phyloP scores from a whole-genome alignment of 1,140 invertebrate species.

The Physella acuta region DNA sequence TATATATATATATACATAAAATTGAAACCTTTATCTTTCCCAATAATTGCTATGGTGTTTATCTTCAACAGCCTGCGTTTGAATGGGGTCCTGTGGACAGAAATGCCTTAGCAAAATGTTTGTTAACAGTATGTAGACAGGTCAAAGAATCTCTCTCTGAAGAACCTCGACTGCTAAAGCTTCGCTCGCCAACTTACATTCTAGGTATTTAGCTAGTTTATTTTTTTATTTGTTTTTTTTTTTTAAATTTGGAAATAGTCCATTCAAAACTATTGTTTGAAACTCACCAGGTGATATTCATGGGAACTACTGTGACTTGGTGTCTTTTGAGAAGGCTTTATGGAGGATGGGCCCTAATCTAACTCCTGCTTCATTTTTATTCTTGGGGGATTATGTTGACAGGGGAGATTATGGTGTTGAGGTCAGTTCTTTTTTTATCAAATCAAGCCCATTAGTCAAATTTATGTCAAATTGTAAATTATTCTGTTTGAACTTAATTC shows the following conservation, averaged over 20 bases:
- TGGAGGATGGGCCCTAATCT: slow-evolving; percentile 66
- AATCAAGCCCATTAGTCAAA: not conserved
- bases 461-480: not conserved
- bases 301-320: slow-evolving; percentile 67
- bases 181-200: slow-evolving; percentile 65
- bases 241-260: not conserved
- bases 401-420: slow-evolving; percentile 68
- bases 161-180: slow-evolving; percentile 62
- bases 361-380: slow-evolving; percentile 67
- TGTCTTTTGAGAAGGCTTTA: slow-evolving; percentile 67
- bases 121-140: slow-evolving; percentile 57
- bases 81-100: slow-evolving; percentile 64
- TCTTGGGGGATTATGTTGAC: slow-evolving; percentile 73
- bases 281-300: slow-evolving; percentile 65
- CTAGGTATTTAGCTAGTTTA: slow-evolving; percentile 54
- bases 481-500: too few relatives aligned
- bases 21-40: too few relatives aligned
- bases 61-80: slow-evolving; percentile 55
- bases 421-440: slow-evolving; percentile 40
- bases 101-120: slow-evolving; percentile 59
- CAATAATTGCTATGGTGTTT: too few relatives aligned
- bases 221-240: slow-evolving; percentile 9
- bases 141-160: slow-evolving; percentile 49
- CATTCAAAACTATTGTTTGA: not conserved
- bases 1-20: too few relatives aligned